Percentiles rank a stretch among this genome's conserved stretches.
Evolutionary conservation across 2,888 invertebrate species (phyloP).

Genomic region (Tipula lateralis): DNA sequence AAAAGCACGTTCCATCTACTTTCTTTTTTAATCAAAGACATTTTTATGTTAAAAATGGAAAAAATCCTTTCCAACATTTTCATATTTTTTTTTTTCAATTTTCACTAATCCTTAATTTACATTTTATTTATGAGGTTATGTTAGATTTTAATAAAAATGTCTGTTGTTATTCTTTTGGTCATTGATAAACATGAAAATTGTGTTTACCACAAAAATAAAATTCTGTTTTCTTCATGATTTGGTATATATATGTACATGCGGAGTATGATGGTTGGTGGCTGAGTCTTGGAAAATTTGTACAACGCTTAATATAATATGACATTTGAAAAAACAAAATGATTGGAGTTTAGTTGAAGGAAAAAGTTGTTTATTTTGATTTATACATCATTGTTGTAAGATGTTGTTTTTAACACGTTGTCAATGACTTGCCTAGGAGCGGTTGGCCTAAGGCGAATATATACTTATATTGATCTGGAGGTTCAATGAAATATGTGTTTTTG

Average conservation of each 20-base stretch:
- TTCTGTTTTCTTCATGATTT: not conserved
- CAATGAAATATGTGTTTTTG: no score
- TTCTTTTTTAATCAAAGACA: not conserved
- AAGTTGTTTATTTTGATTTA: not conserved
- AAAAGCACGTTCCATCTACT: not conserved
- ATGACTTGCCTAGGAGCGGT: no score
- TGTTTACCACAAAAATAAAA: not conserved
- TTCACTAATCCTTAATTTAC: constrained; percentile 24
- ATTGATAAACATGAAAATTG: constrained; percentile 24
- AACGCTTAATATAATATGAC: not conserved
- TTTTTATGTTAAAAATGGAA: not conserved
- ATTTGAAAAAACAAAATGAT: not conserved
- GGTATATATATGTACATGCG: no score
- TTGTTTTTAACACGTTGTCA: no score
- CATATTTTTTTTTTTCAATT: not conserved
- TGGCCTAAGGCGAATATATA: no score
- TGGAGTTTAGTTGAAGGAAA: not conserved
- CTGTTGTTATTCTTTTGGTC: not conserved
- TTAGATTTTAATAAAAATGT: not conserved
- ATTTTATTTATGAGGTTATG: constrained; percentile 24
- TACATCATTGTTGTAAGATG: no score
- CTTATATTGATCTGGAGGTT: no score
- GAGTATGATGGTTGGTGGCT: no score
- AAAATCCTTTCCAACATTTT: not conserved
- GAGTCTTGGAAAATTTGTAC: not conserved